Evolutionary conservation across 2,888 invertebrate genomes (phyloP), one percentile per base, ranked within the genome.

Genomic region (Platypus cylindrus): DNA sequence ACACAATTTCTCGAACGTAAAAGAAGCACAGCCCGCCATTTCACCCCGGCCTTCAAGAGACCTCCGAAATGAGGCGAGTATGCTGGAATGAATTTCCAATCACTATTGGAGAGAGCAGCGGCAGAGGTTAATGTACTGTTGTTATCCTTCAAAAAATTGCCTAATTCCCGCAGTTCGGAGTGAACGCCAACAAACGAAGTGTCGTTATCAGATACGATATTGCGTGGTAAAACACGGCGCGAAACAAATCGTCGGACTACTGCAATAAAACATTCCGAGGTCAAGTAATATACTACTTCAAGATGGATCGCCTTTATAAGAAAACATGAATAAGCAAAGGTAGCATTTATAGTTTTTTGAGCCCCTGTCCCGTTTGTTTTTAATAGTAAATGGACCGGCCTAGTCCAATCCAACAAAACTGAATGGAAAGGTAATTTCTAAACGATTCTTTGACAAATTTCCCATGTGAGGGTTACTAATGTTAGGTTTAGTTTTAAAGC

Each of bases 21-120:
- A n/a, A n/a, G n/a, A n/a, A n/a, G n/a, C n/a, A n/a, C n/a, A n/a
- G n/a, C n/a, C n/a, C n/a, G n/a, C n/a, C n/a, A n/a, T n/a, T n/a
- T n/a, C n/a, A n/a, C n/a, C n/a, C 32, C n/a, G 48, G 35, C 17
- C 47, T 45, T 5, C 52, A 20, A 36, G 51, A 50, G 30, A 32
- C 17, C 27, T 1, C 24, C 22, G 3, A 34, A 20, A 12, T 29
- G 34, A 4, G 34, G 34, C 2, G 34, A 17, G 15, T 34, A 34
- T 3, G 34, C 28, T 3, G 29, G 29, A 5, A 34, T 28, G 12
- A 34, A 34, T n/a, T 12, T 7, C 34, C 34, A 34, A 12, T 18
- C 13, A 13, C 28, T 29, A 3, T 29, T 17, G 9, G 12, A 18
- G 20, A 9, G 25, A 2, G 22, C 29, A 22, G 7, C 9, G 22